These are phyloP conservation scores for Mellivora capensis DNA, from an alignment of 2,113 vertebrate species.

Conservation along the genomic window DNA sequence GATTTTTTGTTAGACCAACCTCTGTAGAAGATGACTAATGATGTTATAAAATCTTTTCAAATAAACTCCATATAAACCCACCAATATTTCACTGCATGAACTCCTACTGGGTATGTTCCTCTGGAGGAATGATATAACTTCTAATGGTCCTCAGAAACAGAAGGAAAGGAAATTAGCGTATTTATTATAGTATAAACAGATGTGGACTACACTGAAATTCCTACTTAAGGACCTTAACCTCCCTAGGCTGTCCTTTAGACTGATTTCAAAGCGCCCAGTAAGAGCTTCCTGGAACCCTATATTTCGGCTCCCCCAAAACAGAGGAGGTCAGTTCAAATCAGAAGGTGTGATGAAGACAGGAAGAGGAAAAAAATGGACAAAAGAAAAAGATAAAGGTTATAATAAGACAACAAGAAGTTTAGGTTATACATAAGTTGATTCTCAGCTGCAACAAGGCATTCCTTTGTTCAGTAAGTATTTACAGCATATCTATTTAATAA, in stretches of 20 bases:
- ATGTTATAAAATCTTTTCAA: neutral
- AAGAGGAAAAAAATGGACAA: neutral
- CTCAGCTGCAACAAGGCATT: neutral
- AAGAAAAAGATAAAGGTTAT: neutral
- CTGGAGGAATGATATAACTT: neutral
- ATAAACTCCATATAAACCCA: neutral
- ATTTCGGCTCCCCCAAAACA: neutral
- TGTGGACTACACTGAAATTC: neutral
- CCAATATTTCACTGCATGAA: neutral
- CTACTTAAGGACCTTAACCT: neutral
- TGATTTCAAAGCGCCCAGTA: neutral
- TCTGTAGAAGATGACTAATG: conserved; percentile 15
- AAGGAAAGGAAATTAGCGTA: neutral
- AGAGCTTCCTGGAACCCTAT: neutral
- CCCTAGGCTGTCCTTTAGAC: neutral
- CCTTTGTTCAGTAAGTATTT: neutral
- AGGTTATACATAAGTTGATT: neutral
- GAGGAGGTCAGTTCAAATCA: neutral
- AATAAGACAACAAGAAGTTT: neutral
- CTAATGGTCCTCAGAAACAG: neutral
- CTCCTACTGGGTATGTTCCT: neutral
- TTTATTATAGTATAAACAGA: neutral
- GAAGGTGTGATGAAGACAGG: neutral
- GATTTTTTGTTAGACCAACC: neutral
- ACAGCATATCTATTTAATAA: neutral